phyloP scores from a whole-genome alignment of 2,888 invertebrate genomes.

The Tetranychus truncatus region DNA sequence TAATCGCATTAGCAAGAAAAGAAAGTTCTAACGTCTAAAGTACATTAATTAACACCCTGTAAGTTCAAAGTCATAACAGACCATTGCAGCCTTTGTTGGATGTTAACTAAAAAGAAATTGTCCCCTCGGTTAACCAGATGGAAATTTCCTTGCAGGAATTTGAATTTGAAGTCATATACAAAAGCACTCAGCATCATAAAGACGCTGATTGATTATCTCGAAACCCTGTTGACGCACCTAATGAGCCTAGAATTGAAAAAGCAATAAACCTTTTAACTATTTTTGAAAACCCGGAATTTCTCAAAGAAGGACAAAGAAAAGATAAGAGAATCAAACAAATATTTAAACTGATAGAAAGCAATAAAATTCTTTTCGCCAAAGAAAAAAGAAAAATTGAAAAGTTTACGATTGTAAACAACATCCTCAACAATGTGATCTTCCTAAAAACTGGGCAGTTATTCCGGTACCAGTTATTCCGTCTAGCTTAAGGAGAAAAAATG shows the following conservation, averaged over 20 bases:
- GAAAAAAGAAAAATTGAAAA: too few relatives aligned
- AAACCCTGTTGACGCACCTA: background rate
- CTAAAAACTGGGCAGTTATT: background rate
- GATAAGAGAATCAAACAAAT: too few relatives aligned
- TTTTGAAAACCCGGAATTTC: too few relatives aligned
- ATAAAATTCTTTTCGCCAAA: too few relatives aligned
- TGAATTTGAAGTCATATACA: background rate
- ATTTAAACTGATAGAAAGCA: too few relatives aligned
- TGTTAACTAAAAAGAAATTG: background rate
- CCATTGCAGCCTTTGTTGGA: conserved; percentile 4
- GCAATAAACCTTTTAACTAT: too few relatives aligned
- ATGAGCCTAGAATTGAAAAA: too few relatives aligned
- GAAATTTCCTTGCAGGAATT: conserved; percentile 1
- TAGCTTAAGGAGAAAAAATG: conserved; percentile 19
- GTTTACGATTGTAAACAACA: background rate
- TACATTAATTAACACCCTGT: too few relatives aligned
- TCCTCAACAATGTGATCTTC: background rate
- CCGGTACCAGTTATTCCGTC: conserved; percentile 18
- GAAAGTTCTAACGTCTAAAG: too few relatives aligned
- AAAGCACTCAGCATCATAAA: background rate
- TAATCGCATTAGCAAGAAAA: too few relatives aligned
- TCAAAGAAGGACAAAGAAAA: too few relatives aligned
- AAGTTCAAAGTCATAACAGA: conserved; percentile 14
- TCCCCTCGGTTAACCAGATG: conserved; percentile 2
- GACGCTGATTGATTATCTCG: conserved; percentile 8